Evolutionary conservation across 2,888 invertebrate genomes (phyloP).

Genomic region (Scaptomyza parva): DNA sequence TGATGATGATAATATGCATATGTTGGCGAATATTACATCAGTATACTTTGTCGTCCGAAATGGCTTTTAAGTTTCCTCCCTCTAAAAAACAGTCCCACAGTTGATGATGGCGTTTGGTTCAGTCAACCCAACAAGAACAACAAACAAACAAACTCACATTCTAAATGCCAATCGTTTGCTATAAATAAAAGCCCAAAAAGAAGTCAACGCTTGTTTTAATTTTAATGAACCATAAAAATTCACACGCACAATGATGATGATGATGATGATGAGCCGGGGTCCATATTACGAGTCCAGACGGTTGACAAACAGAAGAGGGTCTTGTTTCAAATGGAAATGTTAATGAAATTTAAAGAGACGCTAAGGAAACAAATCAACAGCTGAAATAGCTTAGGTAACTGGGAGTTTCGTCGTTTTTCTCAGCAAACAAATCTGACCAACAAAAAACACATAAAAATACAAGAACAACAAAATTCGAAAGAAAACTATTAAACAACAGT

Average conservation of each 20-base stretch:
- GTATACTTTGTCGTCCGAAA: constrained; percentile 26
- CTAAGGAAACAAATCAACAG: constrained; percentile 71
- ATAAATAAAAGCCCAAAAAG: constrained; percentile 58
- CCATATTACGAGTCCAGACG: constrained; percentile 57
- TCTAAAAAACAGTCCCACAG: constrained; percentile 27
- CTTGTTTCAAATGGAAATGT: constrained; percentile 56
- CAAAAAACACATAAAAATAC: constrained; percentile 23
- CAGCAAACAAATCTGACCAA: constrained; percentile 58
- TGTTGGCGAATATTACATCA: constrained; percentile 37
- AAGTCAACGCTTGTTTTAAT: constrained; percentile 63
- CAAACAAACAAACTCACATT: no score
- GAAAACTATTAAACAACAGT: constrained; percentile 80
- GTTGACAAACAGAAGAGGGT: constrained; percentile 59
- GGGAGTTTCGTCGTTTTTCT: constrained; percentile 64
- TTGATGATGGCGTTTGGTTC: constrained; percentile 38
- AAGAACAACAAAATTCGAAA: constrained; percentile 59
- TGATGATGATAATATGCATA: constrained; percentile 51
- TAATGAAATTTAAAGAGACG: constrained; percentile 77
- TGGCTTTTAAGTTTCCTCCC: constrained; percentile 19
- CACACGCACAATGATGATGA: constrained; percentile 66
- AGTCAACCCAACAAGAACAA: constrained; percentile 32
- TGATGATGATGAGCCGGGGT: constrained; percentile 10
- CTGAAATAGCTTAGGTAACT: constrained; percentile 12
- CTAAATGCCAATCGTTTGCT: constrained; percentile 67
- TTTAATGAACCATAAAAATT: constrained; percentile 81